Conservation (phyloP, 2,888 invertebrate species). For the Netelia fuscicornis region DNA sequence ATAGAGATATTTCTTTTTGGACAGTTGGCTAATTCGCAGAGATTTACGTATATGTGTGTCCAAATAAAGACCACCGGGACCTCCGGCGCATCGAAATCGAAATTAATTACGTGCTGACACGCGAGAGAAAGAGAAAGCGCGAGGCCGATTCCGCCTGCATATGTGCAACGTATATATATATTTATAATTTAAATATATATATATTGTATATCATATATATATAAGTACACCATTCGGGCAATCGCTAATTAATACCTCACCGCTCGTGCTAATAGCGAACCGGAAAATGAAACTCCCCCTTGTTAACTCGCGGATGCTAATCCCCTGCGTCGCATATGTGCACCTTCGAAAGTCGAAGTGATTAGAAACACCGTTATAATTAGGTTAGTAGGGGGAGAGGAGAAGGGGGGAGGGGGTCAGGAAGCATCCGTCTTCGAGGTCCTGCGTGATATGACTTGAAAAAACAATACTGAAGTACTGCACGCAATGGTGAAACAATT, state of each 20-base stretch:
- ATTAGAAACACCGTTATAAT: slow-evolving; percentile 66
- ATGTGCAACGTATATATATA: slow-evolving; percentile 3
- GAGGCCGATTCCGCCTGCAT: slow-evolving; percentile 61
- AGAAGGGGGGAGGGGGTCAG: not conserved
- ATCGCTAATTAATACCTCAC: slow-evolving; percentile 68
- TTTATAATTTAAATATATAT: no score
- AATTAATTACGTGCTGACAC: slow-evolving; percentile 74
- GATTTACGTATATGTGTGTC: not conserved
- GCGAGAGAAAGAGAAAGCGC: slow-evolving; percentile 76
- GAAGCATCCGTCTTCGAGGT: not conserved
- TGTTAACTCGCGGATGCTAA: slow-evolving; percentile 63
- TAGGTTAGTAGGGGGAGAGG: slow-evolving; percentile 44
- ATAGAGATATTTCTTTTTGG: not conserved
- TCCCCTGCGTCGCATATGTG: slow-evolving; percentile 29
- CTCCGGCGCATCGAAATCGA: slow-evolving; percentile 62
- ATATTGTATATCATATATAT: not conserved
- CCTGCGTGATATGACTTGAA: not conserved
- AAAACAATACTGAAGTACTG: not conserved
- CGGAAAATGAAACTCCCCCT: slow-evolving; percentile 70
- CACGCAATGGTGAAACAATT: not conserved
- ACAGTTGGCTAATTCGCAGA: not conserved
- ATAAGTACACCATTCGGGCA: slow-evolving; percentile 21
- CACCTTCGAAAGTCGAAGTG: slow-evolving; percentile 65
- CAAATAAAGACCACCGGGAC: slow-evolving; percentile 51
- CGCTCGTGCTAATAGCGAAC: slow-evolving; percentile 64